Percentiles rank a stretch among this genome's conserved stretches.
These are phyloP conservation scores for Sebastolobus alascanus DNA, from an alignment of 2,797 vertebrate species.

Conservation along the genomic window DNA sequence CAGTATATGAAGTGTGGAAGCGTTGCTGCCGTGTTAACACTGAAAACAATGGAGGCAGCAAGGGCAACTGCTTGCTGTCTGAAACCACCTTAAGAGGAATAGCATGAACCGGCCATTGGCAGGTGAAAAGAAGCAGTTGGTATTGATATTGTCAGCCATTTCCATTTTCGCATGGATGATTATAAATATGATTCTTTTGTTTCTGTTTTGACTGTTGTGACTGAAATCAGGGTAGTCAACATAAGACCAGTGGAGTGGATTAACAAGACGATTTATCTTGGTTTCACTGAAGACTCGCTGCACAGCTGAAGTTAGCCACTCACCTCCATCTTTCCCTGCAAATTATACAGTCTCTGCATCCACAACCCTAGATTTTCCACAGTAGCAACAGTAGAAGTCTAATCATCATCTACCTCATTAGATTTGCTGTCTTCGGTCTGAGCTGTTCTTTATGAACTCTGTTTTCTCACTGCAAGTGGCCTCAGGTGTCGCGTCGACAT, in stretches of 20 bases:
- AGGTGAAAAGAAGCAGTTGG: background rate
- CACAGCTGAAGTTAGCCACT: background rate
- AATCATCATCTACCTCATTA: background rate
- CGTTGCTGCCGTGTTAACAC: background rate
- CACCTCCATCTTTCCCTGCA: conserved; percentile 11
- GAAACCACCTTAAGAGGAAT: background rate
- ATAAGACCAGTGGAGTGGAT: background rate
- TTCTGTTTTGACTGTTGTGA: background rate
- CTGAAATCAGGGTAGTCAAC: background rate
- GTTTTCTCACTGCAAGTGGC: conserved; percentile 36
- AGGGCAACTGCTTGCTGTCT: background rate
- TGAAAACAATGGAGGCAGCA: background rate
- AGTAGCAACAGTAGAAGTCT: background rate
- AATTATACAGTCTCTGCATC: background rate
- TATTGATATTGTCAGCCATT: background rate
- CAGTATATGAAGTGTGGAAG: background rate
- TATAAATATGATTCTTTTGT: background rate
- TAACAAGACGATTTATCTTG: background rate
- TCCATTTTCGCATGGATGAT: background rate
- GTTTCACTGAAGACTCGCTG: background rate
- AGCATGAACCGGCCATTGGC: background rate
- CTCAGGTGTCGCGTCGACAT: conserved; percentile 54
- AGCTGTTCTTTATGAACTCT: background rate
- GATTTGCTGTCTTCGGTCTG: background rate
- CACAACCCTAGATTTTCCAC: background rate